Percentiles rank a stretch among this genome's conserved stretches.
These are phyloP conservation scores for Brachionus paranguensis DNA, from an alignment of 1,140 invertebrate species.

Conservation along the genomic window DNA sequence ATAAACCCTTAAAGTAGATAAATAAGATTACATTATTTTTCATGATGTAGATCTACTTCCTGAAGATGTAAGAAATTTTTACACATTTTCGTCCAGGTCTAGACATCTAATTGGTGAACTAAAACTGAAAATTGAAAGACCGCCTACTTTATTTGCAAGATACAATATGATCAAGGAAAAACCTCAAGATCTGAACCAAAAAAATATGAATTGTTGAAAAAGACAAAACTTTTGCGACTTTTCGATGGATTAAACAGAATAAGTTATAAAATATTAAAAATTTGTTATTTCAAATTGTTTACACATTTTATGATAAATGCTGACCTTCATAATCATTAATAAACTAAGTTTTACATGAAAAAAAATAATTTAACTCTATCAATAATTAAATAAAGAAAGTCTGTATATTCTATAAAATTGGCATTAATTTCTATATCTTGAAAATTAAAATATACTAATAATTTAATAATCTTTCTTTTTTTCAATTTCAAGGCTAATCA, in stretches of 20 bases:
- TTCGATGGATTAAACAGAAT: background rate
- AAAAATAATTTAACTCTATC: too few species aligned
- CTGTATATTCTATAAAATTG: too few species aligned
- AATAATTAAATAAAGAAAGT: too few species aligned
- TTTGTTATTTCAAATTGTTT: too few species aligned
- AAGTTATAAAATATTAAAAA: too few species aligned
- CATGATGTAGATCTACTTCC: slow-evolving; percentile 43
- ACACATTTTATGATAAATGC: too few species aligned
- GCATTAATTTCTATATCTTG: too few species aligned
- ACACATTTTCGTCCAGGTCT: slow-evolving; percentile 38
- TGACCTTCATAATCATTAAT: too few species aligned
- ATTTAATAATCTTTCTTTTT: too few species aligned
- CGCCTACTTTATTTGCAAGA: background rate
- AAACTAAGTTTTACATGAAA: too few species aligned
- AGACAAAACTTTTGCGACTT: background rate
- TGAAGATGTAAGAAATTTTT: slow-evolving; percentile 41
- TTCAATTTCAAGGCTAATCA: too few species aligned
- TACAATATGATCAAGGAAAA: slow-evolving; percentile 28
- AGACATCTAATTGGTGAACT: slow-evolving; percentile 35
- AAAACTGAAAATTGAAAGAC: background rate
- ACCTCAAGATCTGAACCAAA: background rate
- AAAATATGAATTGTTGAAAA: background rate
- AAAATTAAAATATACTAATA: too few species aligned
- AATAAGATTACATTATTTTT: slow-evolving; percentile 42
- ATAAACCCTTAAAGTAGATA: background rate